Evolutionary conservation across 2,888 invertebrate species (phyloP).

Genomic region (Pseudococcus viburni): DNA sequence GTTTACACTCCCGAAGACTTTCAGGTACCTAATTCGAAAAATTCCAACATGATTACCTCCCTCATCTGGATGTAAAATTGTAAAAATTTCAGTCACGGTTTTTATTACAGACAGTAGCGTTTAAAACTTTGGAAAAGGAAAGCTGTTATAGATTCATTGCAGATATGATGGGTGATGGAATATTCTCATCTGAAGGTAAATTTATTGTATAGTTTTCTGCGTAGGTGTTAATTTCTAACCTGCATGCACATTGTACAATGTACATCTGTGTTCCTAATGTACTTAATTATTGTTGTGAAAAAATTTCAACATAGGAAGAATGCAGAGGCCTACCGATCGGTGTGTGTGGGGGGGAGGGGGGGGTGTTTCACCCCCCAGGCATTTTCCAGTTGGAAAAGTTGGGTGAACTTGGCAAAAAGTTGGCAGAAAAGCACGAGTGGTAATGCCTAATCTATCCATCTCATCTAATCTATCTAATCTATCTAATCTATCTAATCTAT

Average conservation of each 20-base stretch:
- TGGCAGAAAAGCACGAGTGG: too few relatives aligned
- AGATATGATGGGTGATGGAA: constrained; percentile 69
- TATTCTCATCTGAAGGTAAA: constrained; percentile 69
- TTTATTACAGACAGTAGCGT: constrained; percentile 68
- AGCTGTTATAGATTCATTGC: constrained; percentile 69
- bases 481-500: too few relatives aligned
- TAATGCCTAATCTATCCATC: too few relatives aligned
- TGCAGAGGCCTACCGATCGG: too few relatives aligned
- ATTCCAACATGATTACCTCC: background rate
- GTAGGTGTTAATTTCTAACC: constrained; percentile 1
- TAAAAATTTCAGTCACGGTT: background rate
- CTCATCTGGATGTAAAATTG: background rate
- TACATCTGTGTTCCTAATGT: background rate
- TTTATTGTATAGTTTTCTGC: background rate
- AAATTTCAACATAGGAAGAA: background rate
- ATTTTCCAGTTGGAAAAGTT: too few relatives aligned
- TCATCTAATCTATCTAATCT: too few relatives aligned
- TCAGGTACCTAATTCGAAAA: constrained; percentile 53
- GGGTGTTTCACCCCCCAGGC: too few relatives aligned
- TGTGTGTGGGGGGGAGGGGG: too few relatives aligned
- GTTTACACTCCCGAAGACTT: constrained; percentile 45
- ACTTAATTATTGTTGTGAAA: too few relatives aligned
- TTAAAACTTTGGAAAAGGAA: constrained; percentile 69
- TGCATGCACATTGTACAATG: background rate
- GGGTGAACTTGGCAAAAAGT: too few relatives aligned